These are phyloP conservation scores for Caenorhabditis drosophilae DNA, from an alignment of 2,888 invertebrate species.

Conservation along the genomic window DNA sequence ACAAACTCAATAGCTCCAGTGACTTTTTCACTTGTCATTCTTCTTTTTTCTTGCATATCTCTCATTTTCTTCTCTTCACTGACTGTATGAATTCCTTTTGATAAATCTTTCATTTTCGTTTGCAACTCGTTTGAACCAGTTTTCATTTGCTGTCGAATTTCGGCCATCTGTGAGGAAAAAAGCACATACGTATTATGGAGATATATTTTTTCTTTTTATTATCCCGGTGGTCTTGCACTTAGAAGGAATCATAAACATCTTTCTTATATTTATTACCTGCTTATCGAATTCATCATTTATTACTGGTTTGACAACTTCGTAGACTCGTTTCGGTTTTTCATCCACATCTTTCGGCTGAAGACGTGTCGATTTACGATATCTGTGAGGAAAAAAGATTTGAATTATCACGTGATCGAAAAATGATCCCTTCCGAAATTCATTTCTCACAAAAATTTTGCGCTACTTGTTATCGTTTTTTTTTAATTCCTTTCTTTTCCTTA, in stretches of 20 bases:
- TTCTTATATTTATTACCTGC: too few relatives aligned
- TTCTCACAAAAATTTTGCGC: too few relatives aligned
- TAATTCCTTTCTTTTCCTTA: too few relatives aligned
- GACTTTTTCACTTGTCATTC: conserved; percentile 24
- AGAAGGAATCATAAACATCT: too few relatives aligned
- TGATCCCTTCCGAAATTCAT: too few relatives aligned
- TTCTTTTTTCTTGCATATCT: conserved; percentile 41
- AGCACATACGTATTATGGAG: too few relatives aligned
- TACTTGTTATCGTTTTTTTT: too few relatives aligned
- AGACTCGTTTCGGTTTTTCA: conserved; percentile 54
- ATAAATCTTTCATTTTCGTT: conserved; percentile 48
- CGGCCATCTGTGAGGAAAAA: conserved; percentile 65
- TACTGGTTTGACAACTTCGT: conserved; percentile 62
- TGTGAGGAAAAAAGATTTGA: too few relatives aligned
- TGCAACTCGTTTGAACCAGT: conserved; percentile 56
- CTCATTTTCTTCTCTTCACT: conserved; percentile 39
- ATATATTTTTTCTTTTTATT: too few relatives aligned
- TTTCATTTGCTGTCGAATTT: conserved; percentile 65
- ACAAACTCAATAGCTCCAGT: conserved; percentile 41
- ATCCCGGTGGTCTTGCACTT: too few relatives aligned
- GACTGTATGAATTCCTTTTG: conserved; percentile 41
- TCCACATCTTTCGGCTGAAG: conserved; percentile 35
- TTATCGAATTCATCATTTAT: conserved; percentile 66
- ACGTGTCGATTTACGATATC: conserved; percentile 56
- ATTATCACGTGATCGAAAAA: too few relatives aligned